Evolutionary conservation across 2,888 invertebrate species (phyloP).

Genomic region (Tryphoninae sp.): DNA sequence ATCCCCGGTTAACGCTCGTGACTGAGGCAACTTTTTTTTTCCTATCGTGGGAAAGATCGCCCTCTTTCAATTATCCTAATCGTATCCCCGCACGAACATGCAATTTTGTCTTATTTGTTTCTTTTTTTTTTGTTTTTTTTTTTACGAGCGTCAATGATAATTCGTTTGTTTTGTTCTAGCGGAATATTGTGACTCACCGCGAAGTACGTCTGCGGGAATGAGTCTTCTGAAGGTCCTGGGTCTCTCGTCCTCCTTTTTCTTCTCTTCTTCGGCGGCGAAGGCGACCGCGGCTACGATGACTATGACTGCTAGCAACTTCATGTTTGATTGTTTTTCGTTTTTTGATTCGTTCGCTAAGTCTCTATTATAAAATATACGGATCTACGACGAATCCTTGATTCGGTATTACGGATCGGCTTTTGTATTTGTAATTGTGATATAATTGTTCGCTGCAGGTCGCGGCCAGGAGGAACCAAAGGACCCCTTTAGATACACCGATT

Average conservation of each 20-base stretch:
- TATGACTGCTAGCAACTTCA: conserved; percentile 82
- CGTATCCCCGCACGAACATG: not conserved
- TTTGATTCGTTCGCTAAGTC: not conserved
- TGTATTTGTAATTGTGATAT: not conserved
- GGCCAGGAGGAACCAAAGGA: conserved; percentile 58
- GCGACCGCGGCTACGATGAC: conserved; percentile 83
- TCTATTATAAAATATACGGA: conserved; percentile 11
- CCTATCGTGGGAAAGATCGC: too few species aligned
- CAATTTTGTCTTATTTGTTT: too few species aligned
- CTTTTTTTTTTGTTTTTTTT: not conserved
- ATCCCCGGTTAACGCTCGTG: too few species aligned
- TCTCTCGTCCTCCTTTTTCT: conserved; percentile 82
- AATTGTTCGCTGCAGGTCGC: conserved; percentile 56
- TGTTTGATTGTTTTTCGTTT: conserved; percentile 63
- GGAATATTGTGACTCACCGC: conserved; percentile 85
- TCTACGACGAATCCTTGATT: conserved; percentile 55
- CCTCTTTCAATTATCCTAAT: not conserved
- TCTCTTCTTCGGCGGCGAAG: conserved; percentile 81
- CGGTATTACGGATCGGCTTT: not conserved
- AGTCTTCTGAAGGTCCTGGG: conserved; percentile 90
- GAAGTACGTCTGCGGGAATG: conserved; percentile 94
- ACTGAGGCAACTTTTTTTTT: too few species aligned
- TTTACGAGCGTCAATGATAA: not conserved
- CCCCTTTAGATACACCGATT: conserved; percentile 73
- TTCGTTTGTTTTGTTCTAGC: conserved; percentile 1